Base-by-base conservation (phyloP, 2,888 invertebrate genomes). In the Pterobdella sp. region DNA sequence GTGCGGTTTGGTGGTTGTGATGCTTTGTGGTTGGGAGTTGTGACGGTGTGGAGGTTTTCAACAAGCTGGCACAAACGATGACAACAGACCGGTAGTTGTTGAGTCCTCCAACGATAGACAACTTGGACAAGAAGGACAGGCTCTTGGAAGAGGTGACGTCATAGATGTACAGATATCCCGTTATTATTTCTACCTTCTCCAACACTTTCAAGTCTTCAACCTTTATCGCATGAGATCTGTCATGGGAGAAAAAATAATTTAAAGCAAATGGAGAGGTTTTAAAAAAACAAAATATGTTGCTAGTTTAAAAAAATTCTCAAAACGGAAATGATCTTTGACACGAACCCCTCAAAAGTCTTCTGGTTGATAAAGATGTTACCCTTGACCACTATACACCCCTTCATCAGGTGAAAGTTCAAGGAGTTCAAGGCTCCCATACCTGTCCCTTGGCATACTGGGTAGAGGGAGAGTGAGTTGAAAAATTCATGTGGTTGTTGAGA, bases 301-400 rank as follows among this genome's bases (percentile, higher is more conserved):
- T 22, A 42, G 22, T 14, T 42, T 42, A 42, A 42, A 42, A 14
- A 42, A 42, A 14, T 42, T 22, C 7, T 22, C 49, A 42, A 42
- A 42, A 42, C 7, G 22, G 22, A 42, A 7, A 14, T 42, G 22
- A 42, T 14, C 7, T 42, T 42, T 7, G 22, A 42, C 22, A 42
- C 22, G 22, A 42, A 73, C 73, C 70, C 70, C 3, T 35, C 34
- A 35, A 73, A 73, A 26, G 73, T 69, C n/a, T 26, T 31, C 29
- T 64, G 29, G 2, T 35, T 52, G n/a, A 73, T 73, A 22, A 26
- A n/a, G 36, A 73, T 42, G 49, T 60, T 69, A 22, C 73, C 73
- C n/a, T 65, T 63, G 32, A 73, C 70, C 31, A 65, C 52, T 34
- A 65, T 42, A 29, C 73, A 73, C 49, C 36, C 63, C 35, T 70